Conservation (phyloP, 2,797 vertebrate genomes). For the Mormyrus hasselquistii region DNA sequence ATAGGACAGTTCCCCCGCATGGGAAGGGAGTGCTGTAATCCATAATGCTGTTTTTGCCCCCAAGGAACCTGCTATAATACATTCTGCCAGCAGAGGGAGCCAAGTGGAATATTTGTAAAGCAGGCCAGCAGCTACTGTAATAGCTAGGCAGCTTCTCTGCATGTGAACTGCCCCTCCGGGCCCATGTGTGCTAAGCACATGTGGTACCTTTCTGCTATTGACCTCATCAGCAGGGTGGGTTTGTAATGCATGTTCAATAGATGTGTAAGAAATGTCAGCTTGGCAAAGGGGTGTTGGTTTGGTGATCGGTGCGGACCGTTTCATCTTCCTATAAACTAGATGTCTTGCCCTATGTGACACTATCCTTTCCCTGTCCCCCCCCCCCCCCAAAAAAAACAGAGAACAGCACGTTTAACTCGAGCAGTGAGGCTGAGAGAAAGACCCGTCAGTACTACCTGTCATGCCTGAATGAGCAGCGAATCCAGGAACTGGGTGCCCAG, state of each 20-base stretch:
- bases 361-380: neutral
- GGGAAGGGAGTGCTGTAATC: neutral
- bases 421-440: slow-evolving; percentile 90
- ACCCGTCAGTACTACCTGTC: slow-evolving; percentile 89
- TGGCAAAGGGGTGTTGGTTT: neutral
- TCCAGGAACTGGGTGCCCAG: slow-evolving; percentile 84
- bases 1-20: neutral
- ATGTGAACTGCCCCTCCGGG: neutral
- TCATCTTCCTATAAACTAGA: neutral
- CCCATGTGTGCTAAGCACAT: neutral
- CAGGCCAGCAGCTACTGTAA: neutral
- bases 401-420: slow-evolving; percentile 87
- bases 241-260: neutral
- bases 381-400: slow-evolving; percentile 56
- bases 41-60: neutral
- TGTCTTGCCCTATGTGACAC: neutral
- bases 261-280: neutral
- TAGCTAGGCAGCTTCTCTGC: neutral
- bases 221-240: no score
- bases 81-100: neutral
- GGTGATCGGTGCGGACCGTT: neutral
- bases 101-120: neutral
- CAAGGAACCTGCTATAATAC: neutral
- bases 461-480: slow-evolving; percentile 82
- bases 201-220: neutral